Conservation (phyloP, 2,797 vertebrate species). For the Triplophysa bombifrons region DNA sequence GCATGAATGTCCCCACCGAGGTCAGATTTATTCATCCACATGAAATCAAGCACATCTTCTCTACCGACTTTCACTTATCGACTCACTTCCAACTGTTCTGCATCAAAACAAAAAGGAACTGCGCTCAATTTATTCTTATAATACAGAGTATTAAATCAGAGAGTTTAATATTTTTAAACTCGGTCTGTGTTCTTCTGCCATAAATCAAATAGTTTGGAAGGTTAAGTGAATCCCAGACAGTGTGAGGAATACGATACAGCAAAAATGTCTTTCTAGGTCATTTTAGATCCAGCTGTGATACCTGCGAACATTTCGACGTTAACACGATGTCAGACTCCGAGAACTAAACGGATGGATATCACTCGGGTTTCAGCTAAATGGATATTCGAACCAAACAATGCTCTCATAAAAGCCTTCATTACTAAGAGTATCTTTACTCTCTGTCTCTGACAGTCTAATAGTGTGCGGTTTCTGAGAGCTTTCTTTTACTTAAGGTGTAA, state of each 20-base stretch:
- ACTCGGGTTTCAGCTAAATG: conserved; percentile 40
- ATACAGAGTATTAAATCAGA: not conserved
- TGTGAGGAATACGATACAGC: conserved; percentile 9
- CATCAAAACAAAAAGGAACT: not conserved
- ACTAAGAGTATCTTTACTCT: conserved; percentile 3
- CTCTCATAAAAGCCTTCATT: conserved; percentile 1
- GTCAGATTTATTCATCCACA: not conserved
- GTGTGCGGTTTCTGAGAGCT: conserved; percentile 13
- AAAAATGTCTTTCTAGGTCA: conserved; percentile 10
- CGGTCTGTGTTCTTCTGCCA: conserved; percentile 16
- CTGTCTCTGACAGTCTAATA: not conserved
- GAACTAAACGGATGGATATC: conserved; percentile 12
- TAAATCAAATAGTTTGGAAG: conserved; percentile 15
- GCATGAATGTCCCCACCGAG: not conserved
- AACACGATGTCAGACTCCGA: not conserved
- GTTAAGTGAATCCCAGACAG: conserved; percentile 28
- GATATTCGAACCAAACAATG: conserved; percentile 22
- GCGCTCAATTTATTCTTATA: not conserved
- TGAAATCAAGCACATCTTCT: conserved; percentile 3
- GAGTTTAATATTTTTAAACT: conserved; percentile 6
- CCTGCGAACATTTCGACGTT: not conserved
- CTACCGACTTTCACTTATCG: conserved; percentile 2
- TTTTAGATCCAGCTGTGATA: not conserved
- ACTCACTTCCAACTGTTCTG: conserved; percentile 2
- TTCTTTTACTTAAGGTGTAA: conserved; percentile 24